Conservation (phyloP, 2,113 vertebrate genomes). For the Tyrannus savana region DNA sequence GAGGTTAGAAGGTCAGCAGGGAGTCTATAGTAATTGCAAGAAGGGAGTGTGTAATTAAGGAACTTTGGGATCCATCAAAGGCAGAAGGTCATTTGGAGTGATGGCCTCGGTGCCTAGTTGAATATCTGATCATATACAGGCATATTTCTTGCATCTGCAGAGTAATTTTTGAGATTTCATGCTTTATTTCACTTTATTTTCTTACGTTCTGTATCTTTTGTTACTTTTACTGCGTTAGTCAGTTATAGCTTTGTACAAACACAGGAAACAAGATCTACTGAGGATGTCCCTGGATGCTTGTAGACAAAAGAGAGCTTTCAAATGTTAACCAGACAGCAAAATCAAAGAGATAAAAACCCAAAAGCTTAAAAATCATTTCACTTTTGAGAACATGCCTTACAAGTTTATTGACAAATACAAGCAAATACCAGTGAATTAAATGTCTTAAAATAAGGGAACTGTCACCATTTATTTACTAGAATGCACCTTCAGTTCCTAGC, state of each 20-base stretch:
- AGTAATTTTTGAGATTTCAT: not conserved
- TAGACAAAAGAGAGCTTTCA: not conserved
- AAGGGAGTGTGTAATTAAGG: conserved; percentile 32
- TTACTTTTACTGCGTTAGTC: not conserved
- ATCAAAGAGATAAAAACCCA: not conserved
- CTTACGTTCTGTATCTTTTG: not conserved
- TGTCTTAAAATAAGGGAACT: not conserved
- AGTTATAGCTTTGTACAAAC: not conserved
- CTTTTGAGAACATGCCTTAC: not conserved
- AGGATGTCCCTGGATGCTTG: not conserved
- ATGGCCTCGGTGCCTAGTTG: not conserved
- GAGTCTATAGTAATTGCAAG: conserved; percentile 44
- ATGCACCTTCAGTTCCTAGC: not conserved
- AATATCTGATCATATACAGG: conserved; percentile 5
- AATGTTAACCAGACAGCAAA: not conserved
- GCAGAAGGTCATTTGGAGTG: conserved; percentile 27
- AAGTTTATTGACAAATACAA: not conserved
- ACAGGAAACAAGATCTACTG: not conserved
- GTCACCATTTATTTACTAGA: not conserved
- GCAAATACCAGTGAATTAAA: not conserved
- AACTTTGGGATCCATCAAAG: conserved; percentile 31
- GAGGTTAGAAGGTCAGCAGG: conserved; percentile 46
- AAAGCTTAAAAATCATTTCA: not conserved
- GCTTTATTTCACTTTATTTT: not conserved
- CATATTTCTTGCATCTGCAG: not conserved